phyloP scores from a whole-genome alignment of 2,113 vertebrate genomes.

The Halcyon senegalensis region DNA sequence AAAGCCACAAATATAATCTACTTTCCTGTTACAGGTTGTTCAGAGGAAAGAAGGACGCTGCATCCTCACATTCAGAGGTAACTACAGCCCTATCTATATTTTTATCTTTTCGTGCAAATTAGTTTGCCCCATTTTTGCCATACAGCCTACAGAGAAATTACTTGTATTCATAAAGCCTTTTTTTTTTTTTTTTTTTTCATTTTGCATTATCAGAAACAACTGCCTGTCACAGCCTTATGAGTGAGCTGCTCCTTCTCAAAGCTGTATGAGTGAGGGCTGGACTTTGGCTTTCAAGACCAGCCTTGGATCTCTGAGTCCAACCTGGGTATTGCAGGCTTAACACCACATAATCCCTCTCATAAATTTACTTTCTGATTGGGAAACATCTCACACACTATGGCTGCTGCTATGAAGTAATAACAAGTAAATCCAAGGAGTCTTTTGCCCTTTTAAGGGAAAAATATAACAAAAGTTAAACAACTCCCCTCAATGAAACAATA shows the following conservation, averaged over 20 bases:
- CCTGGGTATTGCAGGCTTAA: background rate
- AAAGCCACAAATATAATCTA: background rate
- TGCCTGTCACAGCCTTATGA: background rate
- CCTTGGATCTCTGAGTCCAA: background rate
- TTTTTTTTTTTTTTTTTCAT: background rate
- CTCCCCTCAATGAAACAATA: background rate
- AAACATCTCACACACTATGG: background rate
- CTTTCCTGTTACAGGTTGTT: background rate
- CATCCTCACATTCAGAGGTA: background rate
- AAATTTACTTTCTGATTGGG: background rate
- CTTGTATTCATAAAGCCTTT: background rate
- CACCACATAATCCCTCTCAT: background rate
- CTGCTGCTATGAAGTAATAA: background rate
- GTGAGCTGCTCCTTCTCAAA: background rate
- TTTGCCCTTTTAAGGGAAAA: constrained; percentile 4
- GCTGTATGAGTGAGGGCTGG: background rate
- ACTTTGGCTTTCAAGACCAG: background rate
- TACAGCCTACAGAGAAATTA: background rate
- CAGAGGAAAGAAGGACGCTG: background rate
- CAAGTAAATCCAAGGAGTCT: background rate
- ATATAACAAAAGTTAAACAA: background rate
- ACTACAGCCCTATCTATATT: background rate
- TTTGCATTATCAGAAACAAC: background rate
- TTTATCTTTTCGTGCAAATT: background rate
- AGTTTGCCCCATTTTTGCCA: background rate